Evolutionary conservation across 2,888 invertebrate species (phyloP).

Genomic region (Drosophila parthenogenetica): DNA sequence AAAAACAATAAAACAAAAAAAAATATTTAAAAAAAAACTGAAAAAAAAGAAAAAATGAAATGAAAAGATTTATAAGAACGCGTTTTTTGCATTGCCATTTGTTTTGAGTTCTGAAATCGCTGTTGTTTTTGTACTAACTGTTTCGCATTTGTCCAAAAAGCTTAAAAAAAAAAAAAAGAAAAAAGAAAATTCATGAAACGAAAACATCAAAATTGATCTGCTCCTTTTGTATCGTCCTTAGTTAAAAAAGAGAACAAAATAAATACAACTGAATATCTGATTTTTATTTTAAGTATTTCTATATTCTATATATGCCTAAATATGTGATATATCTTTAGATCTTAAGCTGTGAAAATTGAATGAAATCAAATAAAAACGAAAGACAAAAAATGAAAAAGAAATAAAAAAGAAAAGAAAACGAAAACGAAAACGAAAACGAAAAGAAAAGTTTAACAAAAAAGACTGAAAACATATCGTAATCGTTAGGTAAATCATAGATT

Average conservation of each 20-base stretch:
- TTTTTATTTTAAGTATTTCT: conserved; percentile 73
- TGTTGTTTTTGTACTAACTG: conserved; percentile 73
- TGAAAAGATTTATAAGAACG: conserved; percentile 22
- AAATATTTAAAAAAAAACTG: conserved; percentile 12
- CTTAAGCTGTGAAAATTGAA: conserved; percentile 58
- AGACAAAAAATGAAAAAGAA: conserved; percentile 42
- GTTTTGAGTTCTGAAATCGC: conserved; percentile 63
- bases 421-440: no score
- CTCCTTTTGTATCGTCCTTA: conserved; percentile 73
- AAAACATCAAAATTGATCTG: conserved; percentile 48
- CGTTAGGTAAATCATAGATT: conserved; percentile 63
- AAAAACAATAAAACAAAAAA: conserved; percentile 28
- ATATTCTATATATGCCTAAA: conserved; percentile 34
- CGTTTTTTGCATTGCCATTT: conserved; percentile 57
- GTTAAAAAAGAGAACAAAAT: conserved; percentile 39
- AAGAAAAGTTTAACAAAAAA: conserved; percentile 25
- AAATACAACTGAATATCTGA: conserved; percentile 49
- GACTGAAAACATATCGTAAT: conserved; percentile 44
- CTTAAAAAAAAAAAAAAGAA: conserved; percentile 31
- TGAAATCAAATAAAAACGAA: conserved; percentile 58
- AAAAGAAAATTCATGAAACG: conserved; percentile 7
- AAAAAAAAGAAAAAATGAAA: conserved; percentile 18
- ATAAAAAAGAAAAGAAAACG: conserved; percentile 11
- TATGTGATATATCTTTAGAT: conserved; percentile 54
- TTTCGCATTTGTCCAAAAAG: conserved; percentile 52